Evolutionary conservation across 2,113 vertebrate species (phyloP).

Genomic region (Zosterops pallidus): DNA sequence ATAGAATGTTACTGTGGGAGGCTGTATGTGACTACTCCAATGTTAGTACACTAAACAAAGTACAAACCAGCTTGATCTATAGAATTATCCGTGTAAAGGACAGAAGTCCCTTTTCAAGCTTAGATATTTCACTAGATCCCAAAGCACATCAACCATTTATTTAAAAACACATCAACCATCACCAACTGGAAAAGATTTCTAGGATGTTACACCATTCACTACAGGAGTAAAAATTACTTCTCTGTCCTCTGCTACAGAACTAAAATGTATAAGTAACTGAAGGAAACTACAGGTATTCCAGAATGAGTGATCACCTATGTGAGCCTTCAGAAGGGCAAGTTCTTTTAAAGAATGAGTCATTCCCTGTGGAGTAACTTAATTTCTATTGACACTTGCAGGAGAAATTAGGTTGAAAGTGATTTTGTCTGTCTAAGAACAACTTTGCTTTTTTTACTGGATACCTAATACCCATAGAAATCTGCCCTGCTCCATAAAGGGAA

Average conservation of each 20-base stretch:
- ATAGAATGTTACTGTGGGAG: not conserved
- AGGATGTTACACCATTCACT: not conserved
- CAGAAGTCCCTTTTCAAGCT: not conserved
- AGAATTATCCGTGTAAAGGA: not conserved
- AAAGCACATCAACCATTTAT: not conserved
- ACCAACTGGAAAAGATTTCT: not conserved
- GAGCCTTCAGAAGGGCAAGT: not conserved
- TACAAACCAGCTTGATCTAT: not conserved
- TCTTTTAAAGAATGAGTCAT: not conserved
- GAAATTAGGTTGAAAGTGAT: not conserved
- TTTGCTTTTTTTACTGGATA: not conserved
- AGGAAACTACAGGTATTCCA: not conserved
- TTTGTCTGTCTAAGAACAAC: not conserved
- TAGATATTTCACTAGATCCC: not conserved
- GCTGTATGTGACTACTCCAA: not conserved
- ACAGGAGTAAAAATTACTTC: not conserved
- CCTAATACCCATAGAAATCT: not conserved
- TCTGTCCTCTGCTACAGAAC: not conserved
- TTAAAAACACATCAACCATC: not conserved
- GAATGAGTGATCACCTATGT: not conserved
- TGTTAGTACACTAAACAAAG: not conserved
- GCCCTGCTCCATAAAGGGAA: not conserved
- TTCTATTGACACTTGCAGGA: not conserved
- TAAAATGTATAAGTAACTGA: not conserved
- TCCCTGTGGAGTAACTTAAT: not conserved